A percentile compares a stretch with the other conserved stretches of the same genome.
Evolutionary conservation across 1,140 invertebrate genomes (phyloP).

Genomic region (Pseudomyrmex dendroicus): DNA sequence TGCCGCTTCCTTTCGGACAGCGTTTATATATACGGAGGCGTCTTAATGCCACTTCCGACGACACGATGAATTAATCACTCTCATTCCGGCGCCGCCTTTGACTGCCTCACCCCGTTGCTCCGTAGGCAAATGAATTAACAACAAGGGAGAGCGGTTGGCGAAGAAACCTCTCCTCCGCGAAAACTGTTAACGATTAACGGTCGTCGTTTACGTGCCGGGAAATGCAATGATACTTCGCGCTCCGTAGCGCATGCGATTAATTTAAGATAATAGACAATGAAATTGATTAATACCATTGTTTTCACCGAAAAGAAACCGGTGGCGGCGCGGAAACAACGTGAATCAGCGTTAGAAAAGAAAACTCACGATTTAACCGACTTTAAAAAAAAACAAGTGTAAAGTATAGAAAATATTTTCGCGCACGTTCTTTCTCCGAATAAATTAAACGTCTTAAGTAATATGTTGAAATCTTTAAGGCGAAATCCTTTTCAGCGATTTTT

Average conservation of each 20-base stretch:
- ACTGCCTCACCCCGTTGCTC: constrained; percentile 39
- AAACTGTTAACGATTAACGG: constrained; percentile 64
- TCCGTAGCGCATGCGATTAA: constrained; percentile 7
- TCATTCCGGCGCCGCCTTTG: constrained; percentile 35
- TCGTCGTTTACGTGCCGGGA: constrained; percentile 52
- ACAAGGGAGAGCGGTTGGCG: constrained; percentile 67
- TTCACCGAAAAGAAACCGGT: background rate
- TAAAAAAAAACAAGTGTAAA: no score
- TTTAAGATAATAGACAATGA: constrained; percentile 21
- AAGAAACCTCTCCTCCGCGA: constrained; percentile 66
- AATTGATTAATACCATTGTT: constrained; percentile 6
- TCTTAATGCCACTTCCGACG: constrained; percentile 76
- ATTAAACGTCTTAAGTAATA: no score
- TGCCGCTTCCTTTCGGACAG: constrained; percentile 67
- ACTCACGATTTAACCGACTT: background rate
- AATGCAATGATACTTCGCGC: constrained; percentile 11
- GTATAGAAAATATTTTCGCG: no score
- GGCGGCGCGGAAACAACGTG: background rate
- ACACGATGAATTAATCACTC: constrained; percentile 77
- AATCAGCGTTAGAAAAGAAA: background rate
- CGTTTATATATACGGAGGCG: constrained; percentile 66
- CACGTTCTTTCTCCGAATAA: no score
- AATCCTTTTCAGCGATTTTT: no score
- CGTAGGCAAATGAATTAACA: constrained; percentile 59
- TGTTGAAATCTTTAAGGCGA: no score